Conservation (phyloP, 2,797 vertebrate genomes). For the Discoglossus pictus region DNA sequence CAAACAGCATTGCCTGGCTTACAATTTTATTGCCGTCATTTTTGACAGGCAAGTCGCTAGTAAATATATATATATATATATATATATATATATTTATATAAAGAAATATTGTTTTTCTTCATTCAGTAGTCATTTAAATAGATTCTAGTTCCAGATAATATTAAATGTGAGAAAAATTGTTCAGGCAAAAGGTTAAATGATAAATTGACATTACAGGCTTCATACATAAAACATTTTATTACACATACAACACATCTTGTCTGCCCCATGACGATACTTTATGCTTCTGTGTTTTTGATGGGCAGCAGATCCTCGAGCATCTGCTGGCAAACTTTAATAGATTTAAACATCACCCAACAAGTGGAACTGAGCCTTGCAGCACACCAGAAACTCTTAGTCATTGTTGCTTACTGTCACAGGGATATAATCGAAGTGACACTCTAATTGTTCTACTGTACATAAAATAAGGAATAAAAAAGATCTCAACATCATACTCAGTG, state of each 20-base stretch:
- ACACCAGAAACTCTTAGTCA: conserved; percentile 39
- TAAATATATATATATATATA: too few relatives aligned
- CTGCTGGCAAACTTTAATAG: conserved; percentile 5
- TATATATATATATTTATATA: too few relatives aligned
- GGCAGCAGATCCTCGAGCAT: conserved; percentile 19
- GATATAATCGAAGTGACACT: conserved; percentile 29
- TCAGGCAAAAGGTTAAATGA: background rate
- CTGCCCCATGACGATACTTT: background rate
- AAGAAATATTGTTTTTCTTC: too few relatives aligned
- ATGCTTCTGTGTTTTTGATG: conserved; percentile 6
- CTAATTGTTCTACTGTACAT: conserved; percentile 36
- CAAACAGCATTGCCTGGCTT: too few relatives aligned
- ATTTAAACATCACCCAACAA: conserved; percentile 36
- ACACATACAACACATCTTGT: background rate
- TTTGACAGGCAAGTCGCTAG: too few relatives aligned
- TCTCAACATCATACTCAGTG: conserved; percentile 7
- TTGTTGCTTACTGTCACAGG: conserved; percentile 41
- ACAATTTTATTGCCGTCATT: too few relatives aligned
- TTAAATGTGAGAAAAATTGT: too few relatives aligned
- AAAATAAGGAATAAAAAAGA: background rate
- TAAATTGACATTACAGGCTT: background rate
- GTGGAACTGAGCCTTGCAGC: conserved; percentile 26
- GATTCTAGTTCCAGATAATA: too few relatives aligned
- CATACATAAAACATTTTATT: background rate
- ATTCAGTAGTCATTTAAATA: too few relatives aligned